A percentile compares a stretch with the other conserved stretches of the same genome.
Conservation (phyloP, 2,113 vertebrate genomes). For the Ia io region DNA sequence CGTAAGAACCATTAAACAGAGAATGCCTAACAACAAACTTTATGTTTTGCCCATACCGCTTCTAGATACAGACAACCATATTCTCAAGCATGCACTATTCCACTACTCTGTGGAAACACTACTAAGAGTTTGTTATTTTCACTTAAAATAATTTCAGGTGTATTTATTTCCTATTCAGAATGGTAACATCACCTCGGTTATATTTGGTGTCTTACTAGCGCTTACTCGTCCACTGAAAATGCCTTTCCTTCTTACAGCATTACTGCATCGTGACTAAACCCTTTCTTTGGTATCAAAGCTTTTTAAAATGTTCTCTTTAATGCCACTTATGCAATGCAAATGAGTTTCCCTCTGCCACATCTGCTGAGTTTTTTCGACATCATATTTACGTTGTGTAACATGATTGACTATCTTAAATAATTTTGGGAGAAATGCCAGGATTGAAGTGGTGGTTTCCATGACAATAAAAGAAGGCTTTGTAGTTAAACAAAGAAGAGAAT, state of each 20-base stretch:
- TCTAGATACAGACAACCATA: not conserved
- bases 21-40: not conserved
- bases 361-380: conserved; percentile 35
- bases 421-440: conserved; percentile 10
- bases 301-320: conserved; percentile 55
- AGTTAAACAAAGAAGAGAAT: conserved; percentile 32
- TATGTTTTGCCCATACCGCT: not conserved
- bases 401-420: conserved; percentile 52
- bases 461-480: conserved; percentile 45
- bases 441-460: conserved; percentile 54
- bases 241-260: not conserved
- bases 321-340: conserved; percentile 60
- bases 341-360: conserved; percentile 28
- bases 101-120: not conserved
- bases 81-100: not conserved
- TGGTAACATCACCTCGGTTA: not conserved
- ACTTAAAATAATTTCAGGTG: conserved; percentile 26
- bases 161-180: conserved; percentile 27
- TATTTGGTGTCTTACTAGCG: conserved; percentile 8
- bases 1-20: not conserved
- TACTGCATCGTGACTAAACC: not conserved
- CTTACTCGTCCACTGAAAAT: conserved; percentile 15
- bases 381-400: conserved; percentile 49
- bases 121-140: not conserved
- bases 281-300: conserved; percentile 4